A percentile compares a stretch with the other conserved stretches of the same genome.
phyloP scores from a whole-genome alignment of 2,888 invertebrate genomes.

The Opisthograptis luteolata region DNA sequence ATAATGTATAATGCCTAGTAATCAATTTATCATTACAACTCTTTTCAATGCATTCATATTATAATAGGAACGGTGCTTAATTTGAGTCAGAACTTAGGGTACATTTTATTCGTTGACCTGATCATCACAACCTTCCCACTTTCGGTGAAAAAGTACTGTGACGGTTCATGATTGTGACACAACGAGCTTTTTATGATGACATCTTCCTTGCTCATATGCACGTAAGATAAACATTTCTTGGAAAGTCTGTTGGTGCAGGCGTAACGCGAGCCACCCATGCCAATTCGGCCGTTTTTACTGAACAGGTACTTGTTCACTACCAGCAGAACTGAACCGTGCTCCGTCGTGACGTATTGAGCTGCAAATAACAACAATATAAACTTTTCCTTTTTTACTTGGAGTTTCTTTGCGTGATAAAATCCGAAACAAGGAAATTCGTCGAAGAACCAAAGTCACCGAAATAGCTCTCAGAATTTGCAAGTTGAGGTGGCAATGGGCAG shows the following conservation, averaged over 20 bases:
- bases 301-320: conserved; percentile 4
- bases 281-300: conserved; percentile 2
- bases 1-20: too few species aligned
- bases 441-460: too few species aligned
- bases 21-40: too few species aligned
- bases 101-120: background rate
- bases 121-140: background rate
- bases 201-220: conserved; percentile 18
- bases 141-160: background rate
- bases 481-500: too few species aligned
- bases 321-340: conserved; percentile 3
- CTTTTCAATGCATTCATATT: too few species aligned
- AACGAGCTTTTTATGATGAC: conserved; percentile 8
- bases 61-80: too few species aligned
- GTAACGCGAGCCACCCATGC: conserved; percentile 3
- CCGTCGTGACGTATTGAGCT: conserved; percentile 8
- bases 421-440: too few species aligned
- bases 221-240: conserved; percentile 16
- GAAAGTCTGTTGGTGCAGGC: conserved; percentile 17
- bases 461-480: too few species aligned
- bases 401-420: too few species aligned
- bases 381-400: too few species aligned
- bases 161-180: conserved; percentile 12
- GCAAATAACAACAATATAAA: too few species aligned
- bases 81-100: too few species aligned